Percentiles rank a stretch among this genome's conserved stretches.
phyloP scores from a whole-genome alignment of 2,797 vertebrate species.

The Falco biarmicus region DNA sequence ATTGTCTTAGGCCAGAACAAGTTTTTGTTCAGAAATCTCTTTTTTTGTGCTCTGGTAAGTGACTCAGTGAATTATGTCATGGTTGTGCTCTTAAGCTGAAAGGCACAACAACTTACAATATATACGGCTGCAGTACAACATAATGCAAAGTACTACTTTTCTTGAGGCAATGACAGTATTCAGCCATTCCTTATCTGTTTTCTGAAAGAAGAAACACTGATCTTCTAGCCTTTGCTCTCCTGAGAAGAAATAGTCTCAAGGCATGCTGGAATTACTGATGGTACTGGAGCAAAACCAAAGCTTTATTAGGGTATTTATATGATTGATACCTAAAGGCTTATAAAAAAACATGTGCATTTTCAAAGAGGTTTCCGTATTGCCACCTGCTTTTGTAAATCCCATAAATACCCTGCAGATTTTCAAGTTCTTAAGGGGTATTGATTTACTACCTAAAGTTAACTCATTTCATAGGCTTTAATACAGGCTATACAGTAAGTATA shows the following conservation, averaged over 20 bases:
- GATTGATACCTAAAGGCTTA: neutral
- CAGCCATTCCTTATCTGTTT: neutral
- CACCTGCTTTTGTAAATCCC: neutral
- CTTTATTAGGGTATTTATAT: neutral
- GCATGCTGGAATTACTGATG: neutral
- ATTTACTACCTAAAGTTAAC: neutral
- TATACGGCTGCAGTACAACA: neutral
- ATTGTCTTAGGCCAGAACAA: neutral
- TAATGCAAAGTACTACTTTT: neutral
- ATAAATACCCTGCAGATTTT: neutral
- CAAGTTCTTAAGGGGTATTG: neutral
- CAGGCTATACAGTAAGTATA: neutral
- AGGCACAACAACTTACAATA: neutral
- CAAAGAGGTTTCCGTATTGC: neutral
- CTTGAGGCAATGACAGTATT: neutral
- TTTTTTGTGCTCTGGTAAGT: neutral
- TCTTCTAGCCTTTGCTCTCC: neutral
- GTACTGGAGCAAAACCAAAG: neutral
- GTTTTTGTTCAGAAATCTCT: neutral
- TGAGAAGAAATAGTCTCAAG: neutral
- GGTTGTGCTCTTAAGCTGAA: neutral
- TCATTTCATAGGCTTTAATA: neutral
- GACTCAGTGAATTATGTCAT: neutral
- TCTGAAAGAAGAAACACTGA: neutral
- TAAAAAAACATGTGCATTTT: neutral